A percentile compares a stretch with the other conserved stretches of the same genome.
Conservation (phyloP, 1,140 invertebrate genomes). For the Anastrepha obliqua region DNA sequence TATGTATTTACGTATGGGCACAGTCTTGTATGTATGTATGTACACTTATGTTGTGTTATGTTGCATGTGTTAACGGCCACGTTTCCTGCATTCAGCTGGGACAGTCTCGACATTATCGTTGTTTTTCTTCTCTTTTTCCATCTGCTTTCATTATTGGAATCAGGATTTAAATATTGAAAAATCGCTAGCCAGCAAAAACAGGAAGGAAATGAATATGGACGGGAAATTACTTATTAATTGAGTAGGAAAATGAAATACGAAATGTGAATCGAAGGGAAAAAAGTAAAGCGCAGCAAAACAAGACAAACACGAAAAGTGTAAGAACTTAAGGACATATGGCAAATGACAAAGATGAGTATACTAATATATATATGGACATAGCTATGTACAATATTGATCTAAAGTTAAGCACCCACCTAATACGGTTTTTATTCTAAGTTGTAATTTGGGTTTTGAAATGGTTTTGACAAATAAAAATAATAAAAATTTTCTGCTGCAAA, state of each 20-base stretch:
- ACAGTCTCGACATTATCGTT: constrained; percentile 26
- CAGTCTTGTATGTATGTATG: neutral
- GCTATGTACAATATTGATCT: too few relatives aligned
- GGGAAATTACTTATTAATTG: constrained; percentile 52
- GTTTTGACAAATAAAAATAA: too few relatives aligned
- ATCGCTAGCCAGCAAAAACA: constrained; percentile 33
- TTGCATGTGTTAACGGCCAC: constrained; percentile 21
- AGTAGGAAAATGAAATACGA: constrained; percentile 44
- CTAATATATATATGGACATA: too few relatives aligned
- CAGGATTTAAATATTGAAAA: constrained; percentile 52
- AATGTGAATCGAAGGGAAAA: constrained; percentile 18
- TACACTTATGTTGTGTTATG: neutral
- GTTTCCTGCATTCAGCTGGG: constrained; percentile 45
- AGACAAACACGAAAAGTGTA: neutral
- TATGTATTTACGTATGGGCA: neutral
- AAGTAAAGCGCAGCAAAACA: neutral
- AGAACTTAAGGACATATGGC: neutral
- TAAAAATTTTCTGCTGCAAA: too few relatives aligned
- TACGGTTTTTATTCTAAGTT: too few relatives aligned
- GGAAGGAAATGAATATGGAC: constrained; percentile 52
- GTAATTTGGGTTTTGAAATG: too few relatives aligned
- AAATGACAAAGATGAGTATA: neutral
- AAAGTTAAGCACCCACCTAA: too few relatives aligned
- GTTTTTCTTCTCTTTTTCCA: neutral
- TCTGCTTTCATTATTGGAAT: constrained; percentile 39